Evolutionary conservation across 2,113 vertebrate species (phyloP).

Genomic region (Alosa alosa): DNA sequence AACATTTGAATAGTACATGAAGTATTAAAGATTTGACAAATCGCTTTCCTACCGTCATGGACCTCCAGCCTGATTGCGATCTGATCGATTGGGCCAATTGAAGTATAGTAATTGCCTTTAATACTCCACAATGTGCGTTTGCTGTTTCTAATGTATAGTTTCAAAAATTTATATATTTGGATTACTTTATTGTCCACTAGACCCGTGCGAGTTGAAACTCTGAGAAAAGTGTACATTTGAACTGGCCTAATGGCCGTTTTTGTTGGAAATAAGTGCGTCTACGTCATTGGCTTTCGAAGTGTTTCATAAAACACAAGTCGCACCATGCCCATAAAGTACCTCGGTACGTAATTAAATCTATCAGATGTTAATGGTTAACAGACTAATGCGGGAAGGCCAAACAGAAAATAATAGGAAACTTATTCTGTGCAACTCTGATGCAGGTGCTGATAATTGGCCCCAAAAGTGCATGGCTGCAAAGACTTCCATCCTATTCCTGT

Average conservation of each 20-base stretch:
- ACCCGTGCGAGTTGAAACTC: constrained; percentile 3
- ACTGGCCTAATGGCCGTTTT: not conserved
- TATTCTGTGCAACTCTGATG: constrained; percentile 13
- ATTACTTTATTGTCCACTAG: constrained; percentile 11
- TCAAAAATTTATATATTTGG: not conserved
- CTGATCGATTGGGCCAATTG: constrained; percentile 10
- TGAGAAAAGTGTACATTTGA: constrained; percentile 14
- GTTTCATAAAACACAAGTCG: constrained; percentile 43
- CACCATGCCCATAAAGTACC: constrained; percentile 27
- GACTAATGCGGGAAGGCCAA: constrained; percentile 12
- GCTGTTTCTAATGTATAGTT: not conserved
- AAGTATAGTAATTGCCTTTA: not conserved
- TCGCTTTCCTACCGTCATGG: not conserved
- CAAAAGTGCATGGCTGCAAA: not conserved
- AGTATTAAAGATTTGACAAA: not conserved
- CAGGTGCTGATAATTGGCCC: constrained; percentile 24
- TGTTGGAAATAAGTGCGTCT: constrained; percentile 31
- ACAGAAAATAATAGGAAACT: constrained; percentile 28
- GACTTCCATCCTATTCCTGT: constrained; percentile 11
- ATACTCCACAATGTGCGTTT: not conserved
- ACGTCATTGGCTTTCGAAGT: constrained; percentile 44
- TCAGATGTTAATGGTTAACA: constrained; percentile 46
- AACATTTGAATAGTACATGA: not conserved
- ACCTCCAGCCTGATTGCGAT: not conserved
- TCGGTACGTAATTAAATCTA: constrained; percentile 35